These are phyloP conservation scores for Tetragnatha montana DNA, from an alignment of 2,888 invertebrate species.

Conservation along the genomic window DNA sequence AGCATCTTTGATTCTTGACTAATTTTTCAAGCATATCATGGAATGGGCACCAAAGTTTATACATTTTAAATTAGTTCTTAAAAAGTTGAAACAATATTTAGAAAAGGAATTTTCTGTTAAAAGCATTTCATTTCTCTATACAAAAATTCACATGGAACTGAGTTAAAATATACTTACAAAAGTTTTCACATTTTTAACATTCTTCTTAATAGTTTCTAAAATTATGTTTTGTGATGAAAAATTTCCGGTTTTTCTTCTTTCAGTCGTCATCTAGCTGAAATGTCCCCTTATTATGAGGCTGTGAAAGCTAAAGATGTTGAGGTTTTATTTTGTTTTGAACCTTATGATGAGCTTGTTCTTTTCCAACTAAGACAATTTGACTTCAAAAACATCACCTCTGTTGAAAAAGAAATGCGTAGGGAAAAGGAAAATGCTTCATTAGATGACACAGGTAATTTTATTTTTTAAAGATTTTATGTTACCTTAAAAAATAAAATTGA, in stretches of 20 bases:
- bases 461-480: too few species aligned
- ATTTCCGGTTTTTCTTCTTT: slow-evolving; percentile 50
- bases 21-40: slow-evolving; percentile 5
- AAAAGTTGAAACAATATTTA: background rate
- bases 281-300: slow-evolving; percentile 96
- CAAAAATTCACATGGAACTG: background rate
- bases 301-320: slow-evolving; percentile 90
- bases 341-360: slow-evolving; percentile 96
- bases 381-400: slow-evolving; percentile 86
- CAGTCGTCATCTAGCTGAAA: slow-evolving; percentile 93
- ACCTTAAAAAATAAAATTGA: too few species aligned
- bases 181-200: too few species aligned
- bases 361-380: slow-evolving; percentile 91
- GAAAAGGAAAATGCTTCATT: slow-evolving; percentile 78
- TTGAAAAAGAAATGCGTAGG: slow-evolving; percentile 93
- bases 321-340: slow-evolving; percentile 96
- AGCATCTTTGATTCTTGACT: background rate
- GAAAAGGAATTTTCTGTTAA: background rate
- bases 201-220: too few species aligned
- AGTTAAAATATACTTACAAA: too few species aligned
- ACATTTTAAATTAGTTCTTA: background rate
- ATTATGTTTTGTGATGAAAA: background rate
- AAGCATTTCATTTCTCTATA: background rate
- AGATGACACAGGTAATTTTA: slow-evolving; percentile 46
- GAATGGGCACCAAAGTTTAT: background rate